Conservation (phyloP, 2,797 vertebrate species). For the Sternarchorhynchus goeldii region DNA sequence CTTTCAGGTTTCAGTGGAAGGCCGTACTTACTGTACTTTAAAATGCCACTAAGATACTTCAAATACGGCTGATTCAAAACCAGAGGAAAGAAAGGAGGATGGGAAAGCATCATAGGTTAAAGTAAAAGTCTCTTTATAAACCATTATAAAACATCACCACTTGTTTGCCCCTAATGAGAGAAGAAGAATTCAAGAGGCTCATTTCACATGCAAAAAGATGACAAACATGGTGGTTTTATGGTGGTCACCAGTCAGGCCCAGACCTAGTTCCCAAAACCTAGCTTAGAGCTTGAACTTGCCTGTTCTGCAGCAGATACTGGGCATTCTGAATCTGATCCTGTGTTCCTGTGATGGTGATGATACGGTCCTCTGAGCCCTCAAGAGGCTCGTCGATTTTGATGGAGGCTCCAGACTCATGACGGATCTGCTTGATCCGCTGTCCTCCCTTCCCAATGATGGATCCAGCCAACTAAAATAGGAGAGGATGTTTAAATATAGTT, state of each 20-base stretch:
- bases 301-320: conserved; percentile 99
- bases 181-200: background rate
- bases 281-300: conserved; percentile 77
- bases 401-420: conserved; percentile 95
- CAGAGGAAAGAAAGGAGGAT: conserved; percentile 8
- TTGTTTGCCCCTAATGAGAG: background rate
- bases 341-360: conserved; percentile 98
- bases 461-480: conserved; percentile 85
- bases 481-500: background rate
- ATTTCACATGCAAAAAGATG: background rate
- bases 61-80: conserved; percentile 3
- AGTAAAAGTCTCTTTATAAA: background rate
- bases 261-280: background rate
- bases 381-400: conserved; percentile 99
- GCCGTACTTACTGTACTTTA: background rate
- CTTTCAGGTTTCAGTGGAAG: background rate
- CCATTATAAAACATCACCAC: background rate
- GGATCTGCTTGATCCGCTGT: conserved; percentile 97
- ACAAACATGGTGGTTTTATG: background rate
- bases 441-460: conserved; percentile 99
- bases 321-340: conserved; percentile 99
- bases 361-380: conserved; percentile 97
- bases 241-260: background rate
- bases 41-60: background rate
- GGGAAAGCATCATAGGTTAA: background rate